Evolutionary conservation across 2,113 vertebrate genomes (phyloP), one percentile per base, ranked within the genome.

Genomic region (Indicator maculatus): DNA sequence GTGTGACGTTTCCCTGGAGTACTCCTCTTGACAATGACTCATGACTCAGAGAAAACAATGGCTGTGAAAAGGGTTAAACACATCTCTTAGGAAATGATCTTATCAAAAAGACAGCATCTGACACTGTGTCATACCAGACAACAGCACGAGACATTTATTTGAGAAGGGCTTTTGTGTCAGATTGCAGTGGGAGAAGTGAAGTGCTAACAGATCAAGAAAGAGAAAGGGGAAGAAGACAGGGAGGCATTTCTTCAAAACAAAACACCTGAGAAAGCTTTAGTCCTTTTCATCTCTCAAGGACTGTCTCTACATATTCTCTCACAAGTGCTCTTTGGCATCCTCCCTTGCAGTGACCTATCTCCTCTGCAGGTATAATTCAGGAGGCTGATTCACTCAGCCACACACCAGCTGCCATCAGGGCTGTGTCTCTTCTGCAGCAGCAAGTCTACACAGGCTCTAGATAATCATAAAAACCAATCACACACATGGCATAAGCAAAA

Each of bases 31-130:
- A 93, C 93, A 97, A 94, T 95, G 95, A 95, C 65, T 95, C 93
- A 95, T 1, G 20, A 77, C 87, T 97, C 88, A 96, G 69, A 95
- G 79, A 93, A 91, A 95, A 93, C 89, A 94, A 69, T 74, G 53
- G 58, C 94, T 95, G 88, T 89, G 90, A 95, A 94, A 96, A 93
- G 93, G 96, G 95, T 97, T 95, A 95, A 96, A 93, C 89, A 95
- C 95, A 91, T 93, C 91, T 79, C 93, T 95, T 88, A 91, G 94
- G 91, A 95, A 96, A 95, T 83, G 93, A 95, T 93, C 93, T 95
- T 96, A 96, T 95, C 94, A 96, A 95, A 95, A 96, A 96, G 94
- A 95, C 94, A 96, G 94, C 94, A 91, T 95, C 91, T 97, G 95
- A 95, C 94, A 95, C 83, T 24, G 38, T 97, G 94, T 96, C 95